Percentiles rank a stretch among this genome's conserved stretches.
These are phyloP conservation scores for Mythimna ferrago DNA, from an alignment of 2,888 invertebrate species.

Conservation along the genomic window DNA sequence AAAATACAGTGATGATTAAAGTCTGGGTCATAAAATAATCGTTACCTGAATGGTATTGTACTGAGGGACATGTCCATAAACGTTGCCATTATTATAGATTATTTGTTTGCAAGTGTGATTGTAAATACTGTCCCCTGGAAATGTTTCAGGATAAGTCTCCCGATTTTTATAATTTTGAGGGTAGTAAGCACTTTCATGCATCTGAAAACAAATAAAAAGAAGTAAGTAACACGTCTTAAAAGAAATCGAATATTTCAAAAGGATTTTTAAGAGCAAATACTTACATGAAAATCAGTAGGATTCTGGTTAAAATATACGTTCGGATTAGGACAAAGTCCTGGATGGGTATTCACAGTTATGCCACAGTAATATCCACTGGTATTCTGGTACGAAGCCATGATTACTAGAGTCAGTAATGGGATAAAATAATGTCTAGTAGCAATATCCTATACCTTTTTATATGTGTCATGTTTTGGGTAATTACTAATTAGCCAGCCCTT, in stretches of 20 bases:
- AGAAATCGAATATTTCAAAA: too few relatives aligned
- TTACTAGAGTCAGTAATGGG: background rate
- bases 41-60: constrained; percentile 30
- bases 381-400: constrained; percentile 50
- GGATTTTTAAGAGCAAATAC: background rate
- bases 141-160: background rate
- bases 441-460: background rate
- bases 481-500: background rate
- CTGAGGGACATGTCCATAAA: constrained; percentile 1
- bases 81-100: background rate
- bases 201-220: constrained; percentile 25
- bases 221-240: constrained; percentile 8
- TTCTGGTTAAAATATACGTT: constrained; percentile 6
- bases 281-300: constrained; percentile 30
- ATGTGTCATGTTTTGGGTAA: background rate
- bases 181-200: background rate
- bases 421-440: background rate
- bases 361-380: constrained; percentile 46
- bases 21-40: background rate
- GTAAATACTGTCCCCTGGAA: background rate
- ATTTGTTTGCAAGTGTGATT: background rate
- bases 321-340: constrained; percentile 34
- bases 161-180: constrained; percentile 6
- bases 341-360: constrained; percentile 24
- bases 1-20: background rate